Evolutionary conservation across 1,140 invertebrate genomes (phyloP), one percentile per base, ranked within the genome.

Genomic region (Penaeus japonicus): DNA sequence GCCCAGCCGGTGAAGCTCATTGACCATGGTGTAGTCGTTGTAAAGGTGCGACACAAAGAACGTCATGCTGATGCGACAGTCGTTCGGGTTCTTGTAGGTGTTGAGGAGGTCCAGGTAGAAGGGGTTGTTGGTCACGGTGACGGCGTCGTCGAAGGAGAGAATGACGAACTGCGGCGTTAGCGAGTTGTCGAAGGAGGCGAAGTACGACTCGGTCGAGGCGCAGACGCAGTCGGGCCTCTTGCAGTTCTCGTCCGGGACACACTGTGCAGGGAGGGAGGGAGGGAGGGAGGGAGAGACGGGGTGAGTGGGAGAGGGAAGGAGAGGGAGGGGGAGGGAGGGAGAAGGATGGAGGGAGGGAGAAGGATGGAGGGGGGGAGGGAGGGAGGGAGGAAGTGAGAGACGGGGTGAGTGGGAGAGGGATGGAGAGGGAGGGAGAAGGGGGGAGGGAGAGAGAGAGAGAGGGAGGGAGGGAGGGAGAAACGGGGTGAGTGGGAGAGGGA

Each of bases 31-130:
- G 93, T 99, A 99, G 93, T 99, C 97, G 91, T 96, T 97, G 93
- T 97, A 98, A 92, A 98, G 97, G 92, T 99, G 97, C 12, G 97
- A 97, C 87, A 98, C 94, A 93, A 99, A 99, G 93, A 99, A 98
- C 2, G 98, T 99, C 90, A 97, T 97, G 89, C 95, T 95, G 62
- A 98, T 96, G 0, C 95, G 94, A 92, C 98, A 99, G 17, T 96
- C 96, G 92, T 98, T 98, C 0, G 97, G 96, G 94, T 98, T 98
- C 92, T 97, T 97, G 24, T 47, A 65, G 62, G 96, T 95, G 92
- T 96, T 97, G 94, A 98, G 98, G 70, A 98, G 97, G 92, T 98
- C 96, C 92, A 97, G 97, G 94, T 98, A 98, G 12, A 98, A 93
- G 88, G 97, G 97, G 92, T 98, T 98, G 93, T 98, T 98, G 93